Evolutionary conservation across 2,797 vertebrate species (phyloP), one percentile per base, ranked within the genome.

Genomic region (Rhinophrynus dorsalis): DNA sequence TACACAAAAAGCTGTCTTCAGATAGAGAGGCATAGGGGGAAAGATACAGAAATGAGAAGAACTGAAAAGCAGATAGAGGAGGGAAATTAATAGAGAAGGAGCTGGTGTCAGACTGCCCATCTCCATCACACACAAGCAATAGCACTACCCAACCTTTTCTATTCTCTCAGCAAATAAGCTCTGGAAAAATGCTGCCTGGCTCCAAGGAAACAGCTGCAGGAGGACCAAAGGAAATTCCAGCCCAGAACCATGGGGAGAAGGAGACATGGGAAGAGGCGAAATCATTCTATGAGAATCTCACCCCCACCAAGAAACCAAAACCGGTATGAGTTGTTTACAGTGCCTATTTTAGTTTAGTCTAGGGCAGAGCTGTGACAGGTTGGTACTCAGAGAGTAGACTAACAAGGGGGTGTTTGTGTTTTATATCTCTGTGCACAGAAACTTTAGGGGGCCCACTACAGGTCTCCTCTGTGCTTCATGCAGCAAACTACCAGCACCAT

Each of bases 251-350:
- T 27, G 78, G 13, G 74, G 47, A 2, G 37, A 75, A 67, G 50
- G 76, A 26, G 8, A 75, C 67, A 40, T 84, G 85, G 86, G 82
- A 87, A 6, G 86, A 89, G 56, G 83, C 82, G 73, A 85, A 85
- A 67, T 79, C 81, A 48, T 88, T 89, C 74, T 82, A 84, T 56
- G 86, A 90, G 38, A 89, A 80, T 62, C 81, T 90, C 27, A 83
- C 88, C 23, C 83, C 91, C 67, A 86, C 84, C 79, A 89, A 90
- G 88, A 95, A 93, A 12, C 91, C 95, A 17, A 94, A 93, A 85
- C 85, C 88, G 83, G 97, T 99, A 91, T 94, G 94, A 82, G 11
- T 18, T 32, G 7, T 2, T n/a, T n/a, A n/a, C n/a, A n/a, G n/a
- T n/a, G n/a, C n/a, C n/a, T n/a, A n/a, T n/a, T n/a, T n/a, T n/a